A percentile compares a stretch with the other conserved stretches of the same genome.
Conservation (phyloP, 1,140 invertebrate genomes). For the Paraescarpia echinospica region DNA sequence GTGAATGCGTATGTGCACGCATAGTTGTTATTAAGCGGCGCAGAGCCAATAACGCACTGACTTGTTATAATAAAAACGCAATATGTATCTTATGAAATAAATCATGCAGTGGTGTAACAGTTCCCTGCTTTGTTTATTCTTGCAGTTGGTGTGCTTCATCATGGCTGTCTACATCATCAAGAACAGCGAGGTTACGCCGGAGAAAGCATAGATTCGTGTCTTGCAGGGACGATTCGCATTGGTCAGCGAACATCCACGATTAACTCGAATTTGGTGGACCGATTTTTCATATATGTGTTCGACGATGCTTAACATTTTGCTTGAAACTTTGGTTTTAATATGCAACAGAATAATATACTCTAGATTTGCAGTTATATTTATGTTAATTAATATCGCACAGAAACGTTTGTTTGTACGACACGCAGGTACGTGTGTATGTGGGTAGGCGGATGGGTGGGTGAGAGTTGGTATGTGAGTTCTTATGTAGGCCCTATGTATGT, state of each 20-base stretch:
- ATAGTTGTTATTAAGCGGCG: too few species aligned
- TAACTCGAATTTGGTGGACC: neutral
- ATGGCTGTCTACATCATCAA: neutral
- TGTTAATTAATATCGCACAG: neutral
- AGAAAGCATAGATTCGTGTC: neutral
- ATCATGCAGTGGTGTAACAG: neutral
- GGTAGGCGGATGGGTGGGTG: neutral
- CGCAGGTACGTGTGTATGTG: neutral
- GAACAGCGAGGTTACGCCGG: neutral
- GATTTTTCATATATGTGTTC: neutral
- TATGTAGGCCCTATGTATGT: neutral
- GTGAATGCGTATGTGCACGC: too few species aligned
- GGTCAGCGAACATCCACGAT: neutral
- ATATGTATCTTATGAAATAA: too few species aligned
- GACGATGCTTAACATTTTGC: neutral
- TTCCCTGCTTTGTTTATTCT: neutral
- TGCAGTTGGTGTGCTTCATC: neutral
- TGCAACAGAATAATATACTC: neutral
- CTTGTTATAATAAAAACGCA: too few species aligned
- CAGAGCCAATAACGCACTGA: too few species aligned
- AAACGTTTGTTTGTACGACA: neutral
- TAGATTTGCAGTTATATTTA: neutral
- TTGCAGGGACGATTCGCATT: neutral
- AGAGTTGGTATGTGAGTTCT: neutral
- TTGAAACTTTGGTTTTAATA: neutral